Percentiles rank a stretch among this genome's conserved stretches.
phyloP scores from a whole-genome alignment of 2,113 vertebrate genomes.

The Lontra canadensis region DNA sequence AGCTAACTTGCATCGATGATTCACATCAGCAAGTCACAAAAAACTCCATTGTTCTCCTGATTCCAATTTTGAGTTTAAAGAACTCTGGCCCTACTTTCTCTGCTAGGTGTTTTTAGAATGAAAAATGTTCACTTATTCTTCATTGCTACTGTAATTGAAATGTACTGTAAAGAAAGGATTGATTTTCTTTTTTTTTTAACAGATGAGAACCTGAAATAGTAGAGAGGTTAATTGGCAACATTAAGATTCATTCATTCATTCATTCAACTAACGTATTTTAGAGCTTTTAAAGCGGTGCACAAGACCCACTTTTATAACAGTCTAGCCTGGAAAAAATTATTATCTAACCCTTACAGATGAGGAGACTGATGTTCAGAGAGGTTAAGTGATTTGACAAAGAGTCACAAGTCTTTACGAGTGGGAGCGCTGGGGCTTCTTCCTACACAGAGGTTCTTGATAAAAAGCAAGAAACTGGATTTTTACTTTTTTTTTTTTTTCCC shows the following conservation, averaged over 20 bases:
- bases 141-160: conserved; percentile 53
- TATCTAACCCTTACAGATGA: conserved; percentile 22
- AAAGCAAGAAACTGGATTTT: conserved; percentile 31
- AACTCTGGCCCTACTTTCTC: conserved; percentile 51
- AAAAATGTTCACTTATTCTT: conserved; percentile 70
- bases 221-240: conserved; percentile 55
- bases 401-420: not conserved
- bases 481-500: not conserved
- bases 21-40: conserved; percentile 62
- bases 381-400: not conserved
- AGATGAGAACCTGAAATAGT: conserved; percentile 50
- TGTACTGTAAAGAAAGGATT: conserved; percentile 53
- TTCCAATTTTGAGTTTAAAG: conserved; percentile 64
- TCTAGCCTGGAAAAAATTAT: conserved; percentile 1
- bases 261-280: conserved; percentile 24
- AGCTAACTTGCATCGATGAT: conserved; percentile 62
- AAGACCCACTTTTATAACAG: not conserved
- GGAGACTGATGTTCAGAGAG: conserved; percentile 21
- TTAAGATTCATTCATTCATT: conserved; percentile 42
- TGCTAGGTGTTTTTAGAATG: conserved; percentile 71
- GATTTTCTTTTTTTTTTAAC: conserved; percentile 11
- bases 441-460: conserved; percentile 14
- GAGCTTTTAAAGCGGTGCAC: not conserved
- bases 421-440: not conserved
- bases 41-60: conserved; percentile 68